Percentiles rank a stretch among this genome's conserved stretches.
These are phyloP conservation scores for Drosophila cognata DNA, from an alignment of 2,888 invertebrate genomes.

Conservation along the genomic window DNA sequence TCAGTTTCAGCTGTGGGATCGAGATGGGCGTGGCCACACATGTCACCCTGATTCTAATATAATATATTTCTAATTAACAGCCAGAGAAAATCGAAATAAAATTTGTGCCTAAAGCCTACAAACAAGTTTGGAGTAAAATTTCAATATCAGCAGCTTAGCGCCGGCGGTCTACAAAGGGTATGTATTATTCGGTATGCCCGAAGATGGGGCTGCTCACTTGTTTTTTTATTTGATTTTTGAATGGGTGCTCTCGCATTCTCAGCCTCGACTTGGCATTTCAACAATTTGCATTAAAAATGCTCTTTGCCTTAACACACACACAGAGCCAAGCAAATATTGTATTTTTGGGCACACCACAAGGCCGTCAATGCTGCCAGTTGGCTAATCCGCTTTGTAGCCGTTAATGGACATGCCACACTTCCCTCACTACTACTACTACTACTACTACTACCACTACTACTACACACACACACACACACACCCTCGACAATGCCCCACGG, in stretches of 20 bases:
- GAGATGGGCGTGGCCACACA: background rate
- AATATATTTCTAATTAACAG: background rate
- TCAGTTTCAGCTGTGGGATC: background rate
- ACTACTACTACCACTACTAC: too few species aligned
- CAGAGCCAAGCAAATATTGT: background rate
- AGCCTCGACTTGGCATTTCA: conserved; percentile 39
- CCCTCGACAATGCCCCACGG: background rate
- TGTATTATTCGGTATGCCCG: background rate
- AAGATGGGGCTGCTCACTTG: background rate
- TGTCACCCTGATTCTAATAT: background rate
- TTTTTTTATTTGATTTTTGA: conserved; percentile 6
- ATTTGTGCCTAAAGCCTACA: background rate
- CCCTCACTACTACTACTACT: background rate
- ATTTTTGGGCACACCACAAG: conserved; percentile 37
- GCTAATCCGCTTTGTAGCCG: conserved; percentile 69
- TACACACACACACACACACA: background rate
- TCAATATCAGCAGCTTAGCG: background rate
- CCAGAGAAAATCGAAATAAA: too few species aligned
- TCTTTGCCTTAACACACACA: conserved; percentile 41
- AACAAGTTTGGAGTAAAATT: background rate
- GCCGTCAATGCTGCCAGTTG: conserved; percentile 35
- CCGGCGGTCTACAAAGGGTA: background rate
- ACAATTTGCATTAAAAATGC: conserved; percentile 62
- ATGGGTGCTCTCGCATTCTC: conserved; percentile 3
- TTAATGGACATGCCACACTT: conserved; percentile 42